Evolutionary conservation across 2,797 vertebrate species (phyloP), one percentile per base, ranked within the genome.

Genomic region (Cyprinodon diabolis): DNA sequence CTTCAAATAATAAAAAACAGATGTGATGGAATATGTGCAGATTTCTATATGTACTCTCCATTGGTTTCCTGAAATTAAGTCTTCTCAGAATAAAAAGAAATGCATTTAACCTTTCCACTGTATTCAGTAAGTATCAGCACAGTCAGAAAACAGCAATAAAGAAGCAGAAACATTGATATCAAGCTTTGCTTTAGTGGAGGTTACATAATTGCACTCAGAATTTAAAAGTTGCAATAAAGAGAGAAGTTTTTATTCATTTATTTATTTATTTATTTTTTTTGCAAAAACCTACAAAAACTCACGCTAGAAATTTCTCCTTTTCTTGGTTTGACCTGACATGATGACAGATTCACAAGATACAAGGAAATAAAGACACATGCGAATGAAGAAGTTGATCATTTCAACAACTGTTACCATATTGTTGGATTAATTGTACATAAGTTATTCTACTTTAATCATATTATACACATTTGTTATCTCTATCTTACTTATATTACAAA

Each of bases 111-210:
- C 1, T 56, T 67, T 49, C 7, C 15, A 70, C 17, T 45, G 54
- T 19, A 65, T 52, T 66, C 37, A 62, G 71, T 83, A 69, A 52
- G 55, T 49, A 47, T 73, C 56, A 68, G 62, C 66, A 17, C n/a
- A 43, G 68, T 48, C 12, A 17, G 21, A 37, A 51, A 43, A 45
- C 6, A 21, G 40, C 69, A 56, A 51, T 13, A 13, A 62, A 69
- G 58, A 15, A 43, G 25, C 51, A 67, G 55, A 3, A 48, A 19
- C 71, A 23, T 25, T 37, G 55, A 47, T 67, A 30, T 37, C 35
- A n/a, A 62, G 19, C 19, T 6, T 19, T 11, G 11, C 45, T 21
- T 62, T 6, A 37, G 30, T 17, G 14, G 6, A 49, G 15, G 30
- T 58, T 17, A 58, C 57, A 17, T 17, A 15, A 6, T 4, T 37